Evolutionary conservation across 2,797 vertebrate genomes (phyloP), one percentile per base, ranked within the genome.

Genomic region (Smutsia gigantea): DNA sequence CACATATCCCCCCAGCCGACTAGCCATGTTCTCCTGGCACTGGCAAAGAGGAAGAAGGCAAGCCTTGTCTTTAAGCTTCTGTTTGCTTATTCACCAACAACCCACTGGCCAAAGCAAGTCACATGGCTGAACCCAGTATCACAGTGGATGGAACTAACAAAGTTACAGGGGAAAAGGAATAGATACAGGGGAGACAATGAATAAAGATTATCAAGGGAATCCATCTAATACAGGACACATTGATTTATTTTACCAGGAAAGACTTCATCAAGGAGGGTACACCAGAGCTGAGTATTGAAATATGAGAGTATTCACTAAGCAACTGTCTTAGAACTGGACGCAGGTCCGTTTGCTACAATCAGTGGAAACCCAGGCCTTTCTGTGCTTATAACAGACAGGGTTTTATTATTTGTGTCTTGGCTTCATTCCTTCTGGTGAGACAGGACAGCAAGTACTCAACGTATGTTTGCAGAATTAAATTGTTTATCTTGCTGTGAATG

Each of bases 341-440:
- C 79, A 85, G 66, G 46, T 77, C 2, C 1, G n/a, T 95, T 89
- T 95, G 66, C 66, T 61, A 93, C n/a, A 51, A 90, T 86, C 92
- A 81, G 0, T 68, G 86, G 89, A 77, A 90, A 87, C 69, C 39
- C 75, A 96, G 78, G 87, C 63, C 61, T 93, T 87, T 87, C 74
- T 94, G 66, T 79, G 66, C 59, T 93, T 63, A n/a, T 75, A 79
- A 95, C 74, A 91, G 75, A 82, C 57, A 95, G 59, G 91, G 64
- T 88, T 89, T 77, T 97, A 25, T 89, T 89, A 94, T 95, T 93
- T 94, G 83, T 95, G 53, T 90, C 34, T 95, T 96, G 92, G 93
- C 91, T 96, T 91, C 68, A 64, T 91, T 93, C 83, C 89, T 96
- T 96, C 82, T 95, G 75, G 53, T 90, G 59, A 94, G 66, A 93